Conservation (phyloP, 2,113 vertebrate species). For the Neogale vison region DNA sequence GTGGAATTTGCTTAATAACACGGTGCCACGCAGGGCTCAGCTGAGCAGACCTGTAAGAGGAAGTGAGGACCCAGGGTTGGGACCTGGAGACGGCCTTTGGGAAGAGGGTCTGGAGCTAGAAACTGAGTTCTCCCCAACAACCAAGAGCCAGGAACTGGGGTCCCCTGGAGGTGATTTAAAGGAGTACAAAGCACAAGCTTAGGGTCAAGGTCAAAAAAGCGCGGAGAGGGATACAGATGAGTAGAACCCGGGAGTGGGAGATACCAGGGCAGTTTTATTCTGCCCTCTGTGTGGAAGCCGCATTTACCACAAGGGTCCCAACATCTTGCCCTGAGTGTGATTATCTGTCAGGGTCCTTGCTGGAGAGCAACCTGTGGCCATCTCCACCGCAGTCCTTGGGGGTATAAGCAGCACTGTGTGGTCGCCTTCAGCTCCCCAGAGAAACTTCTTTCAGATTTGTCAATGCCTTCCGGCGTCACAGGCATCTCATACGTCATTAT, state of each 20-base stretch:
- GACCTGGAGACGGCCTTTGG: background rate
- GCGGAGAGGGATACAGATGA: background rate
- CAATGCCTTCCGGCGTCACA: background rate
- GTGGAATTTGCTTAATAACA: slow-evolving; percentile 51
- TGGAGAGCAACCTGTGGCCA: background rate
- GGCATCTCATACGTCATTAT: background rate
- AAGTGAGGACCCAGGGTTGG: background rate
- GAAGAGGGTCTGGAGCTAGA: background rate
- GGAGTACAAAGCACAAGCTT: background rate
- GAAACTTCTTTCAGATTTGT: background rate
- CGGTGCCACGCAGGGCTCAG: accelerated
- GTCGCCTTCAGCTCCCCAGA: background rate
- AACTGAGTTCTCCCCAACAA: background rate
- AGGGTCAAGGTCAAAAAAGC: background rate
- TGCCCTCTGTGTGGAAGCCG: background rate
- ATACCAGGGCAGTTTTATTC: background rate
- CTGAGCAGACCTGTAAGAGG: background rate
- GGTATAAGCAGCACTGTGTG: accelerated
- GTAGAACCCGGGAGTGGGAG: background rate
- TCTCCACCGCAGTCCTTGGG: background rate
- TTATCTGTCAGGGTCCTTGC: background rate
- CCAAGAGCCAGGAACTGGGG: background rate
- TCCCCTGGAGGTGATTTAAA: too few species aligned
- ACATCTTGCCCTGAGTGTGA: accelerated
- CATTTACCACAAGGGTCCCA: background rate